Conservation (phyloP, 2,113 vertebrate species). For the Sitta europaea region DNA sequence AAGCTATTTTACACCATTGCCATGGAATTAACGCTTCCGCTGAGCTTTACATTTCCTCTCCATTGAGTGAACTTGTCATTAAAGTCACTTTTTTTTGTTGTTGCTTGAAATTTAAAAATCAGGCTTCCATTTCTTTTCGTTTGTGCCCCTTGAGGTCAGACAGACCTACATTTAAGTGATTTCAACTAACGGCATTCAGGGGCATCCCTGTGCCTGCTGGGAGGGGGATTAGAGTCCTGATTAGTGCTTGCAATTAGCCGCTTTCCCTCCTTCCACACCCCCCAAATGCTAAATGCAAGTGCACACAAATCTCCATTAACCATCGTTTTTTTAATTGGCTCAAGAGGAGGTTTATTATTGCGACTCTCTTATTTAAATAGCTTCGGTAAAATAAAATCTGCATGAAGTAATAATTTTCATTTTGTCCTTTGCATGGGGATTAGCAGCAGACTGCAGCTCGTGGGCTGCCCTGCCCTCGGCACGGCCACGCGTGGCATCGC, state of each 20-base stretch:
- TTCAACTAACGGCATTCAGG: constrained; percentile 1
- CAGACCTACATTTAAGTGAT: neutral
- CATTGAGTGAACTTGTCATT: constrained; percentile 45
- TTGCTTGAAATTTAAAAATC: constrained; percentile 32
- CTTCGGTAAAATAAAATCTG: neutral
- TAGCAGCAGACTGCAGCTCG: neutral
- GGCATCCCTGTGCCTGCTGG: constrained; percentile 48
- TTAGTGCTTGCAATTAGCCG: constrained; percentile 46
- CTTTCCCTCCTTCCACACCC: neutral
- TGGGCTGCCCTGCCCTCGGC: neutral
- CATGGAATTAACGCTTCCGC: constrained; percentile 48
- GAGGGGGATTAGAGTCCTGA: constrained; percentile 51
- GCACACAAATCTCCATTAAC: constrained; percentile 9
- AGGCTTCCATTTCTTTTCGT: constrained; percentile 17
- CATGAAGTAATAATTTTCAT: neutral
- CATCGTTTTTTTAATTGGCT: constrained; percentile 15
- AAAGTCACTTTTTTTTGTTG: neutral
- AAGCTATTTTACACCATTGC: constrained; percentile 44
- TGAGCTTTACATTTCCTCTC: constrained; percentile 44
- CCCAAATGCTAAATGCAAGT: neutral
- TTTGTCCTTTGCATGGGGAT: neutral
- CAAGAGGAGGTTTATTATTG: constrained; percentile 12
- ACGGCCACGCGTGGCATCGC: neutral
- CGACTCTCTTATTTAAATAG: neutral
- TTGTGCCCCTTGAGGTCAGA: constrained; percentile 45